phyloP scores from a whole-genome alignment of 2,888 invertebrate genomes.

The Orthosia cruda region DNA sequence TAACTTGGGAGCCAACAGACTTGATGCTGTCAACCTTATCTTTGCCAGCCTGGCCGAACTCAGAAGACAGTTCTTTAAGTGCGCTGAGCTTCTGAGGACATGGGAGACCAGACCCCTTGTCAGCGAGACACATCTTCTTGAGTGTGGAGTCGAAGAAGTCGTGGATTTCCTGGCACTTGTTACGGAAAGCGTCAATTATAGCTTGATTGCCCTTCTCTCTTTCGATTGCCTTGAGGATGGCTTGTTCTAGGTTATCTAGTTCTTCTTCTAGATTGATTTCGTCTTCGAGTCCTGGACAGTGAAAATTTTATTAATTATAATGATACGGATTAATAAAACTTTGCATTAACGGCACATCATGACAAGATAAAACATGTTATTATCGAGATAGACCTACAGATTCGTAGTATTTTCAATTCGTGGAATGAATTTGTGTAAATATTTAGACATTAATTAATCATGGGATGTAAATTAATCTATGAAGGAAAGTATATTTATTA shows the following conservation, averaged over 20 bases:
- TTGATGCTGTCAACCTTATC: conserved; percentile 94
- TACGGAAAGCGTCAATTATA: conserved; percentile 95
- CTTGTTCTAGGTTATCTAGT: conserved; percentile 94
- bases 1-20: conserved; percentile 93
- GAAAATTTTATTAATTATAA: neutral
- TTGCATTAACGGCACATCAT: neutral
- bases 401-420: neutral
- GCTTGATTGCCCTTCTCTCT: conserved; percentile 95
- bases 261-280: conserved; percentile 94
- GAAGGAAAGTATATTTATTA: too few species aligned
- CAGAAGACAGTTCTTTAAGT: conserved; percentile 94
- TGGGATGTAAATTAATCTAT: too few species aligned
- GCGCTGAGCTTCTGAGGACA: conserved; percentile 95
- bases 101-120: conserved; percentile 96
- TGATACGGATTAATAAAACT: neutral
- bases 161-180: conserved; percentile 94
- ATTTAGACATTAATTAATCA: too few species aligned
- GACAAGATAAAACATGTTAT: neutral
- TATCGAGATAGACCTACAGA: neutral
- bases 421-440: too few species aligned
- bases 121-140: conserved; percentile 96
- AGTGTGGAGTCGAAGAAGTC: conserved; percentile 96
- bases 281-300: conserved; percentile 91
- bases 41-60: conserved; percentile 95
- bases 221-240: conserved; percentile 94